Percentiles rank a stretch among this genome's conserved stretches.
Evolutionary conservation across 2,113 vertebrate genomes (phyloP).

Genomic region (Cryptomyrus ogoouensis): DNA sequence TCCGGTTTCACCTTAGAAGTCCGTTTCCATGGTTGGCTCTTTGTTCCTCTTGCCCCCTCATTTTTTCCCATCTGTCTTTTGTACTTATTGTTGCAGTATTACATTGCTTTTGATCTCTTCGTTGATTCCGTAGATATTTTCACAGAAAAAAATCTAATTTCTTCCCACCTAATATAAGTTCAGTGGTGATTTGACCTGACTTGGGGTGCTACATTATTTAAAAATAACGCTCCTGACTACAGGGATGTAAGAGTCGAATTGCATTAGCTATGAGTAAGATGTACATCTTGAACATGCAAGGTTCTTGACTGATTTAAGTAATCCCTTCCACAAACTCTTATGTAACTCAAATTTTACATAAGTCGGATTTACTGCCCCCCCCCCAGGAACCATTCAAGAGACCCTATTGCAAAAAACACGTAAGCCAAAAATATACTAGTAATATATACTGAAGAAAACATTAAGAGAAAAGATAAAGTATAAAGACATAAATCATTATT

Average conservation of each 20-base stretch:
- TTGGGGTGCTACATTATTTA: not conserved
- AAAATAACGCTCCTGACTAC: not conserved
- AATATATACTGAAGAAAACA: not conserved
- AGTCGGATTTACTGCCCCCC: not conserved
- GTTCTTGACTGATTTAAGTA: not conserved
- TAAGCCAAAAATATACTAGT: not conserved
- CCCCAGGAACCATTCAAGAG: not conserved
- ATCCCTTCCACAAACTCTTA: not conserved
- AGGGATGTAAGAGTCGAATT: not conserved
- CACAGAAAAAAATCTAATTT: not conserved
- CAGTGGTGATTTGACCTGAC: not conserved
- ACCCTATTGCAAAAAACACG: not conserved
- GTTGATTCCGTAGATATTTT: not conserved
- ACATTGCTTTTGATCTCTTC: not conserved
- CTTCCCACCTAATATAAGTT: not conserved
- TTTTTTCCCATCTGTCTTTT: conserved; percentile 6
- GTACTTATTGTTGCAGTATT: not conserved
- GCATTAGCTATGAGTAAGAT: not conserved
- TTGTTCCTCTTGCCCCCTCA: not conserved
- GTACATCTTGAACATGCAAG: not conserved
- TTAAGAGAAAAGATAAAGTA: not conserved
- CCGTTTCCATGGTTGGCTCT: not conserved
- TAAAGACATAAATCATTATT: not conserved
- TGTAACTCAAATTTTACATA: not conserved
- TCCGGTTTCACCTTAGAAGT: not conserved